Evolutionary conservation across 2,797 vertebrate species (phyloP).

Genomic region (Acrossocheilus fasciatus): DNA sequence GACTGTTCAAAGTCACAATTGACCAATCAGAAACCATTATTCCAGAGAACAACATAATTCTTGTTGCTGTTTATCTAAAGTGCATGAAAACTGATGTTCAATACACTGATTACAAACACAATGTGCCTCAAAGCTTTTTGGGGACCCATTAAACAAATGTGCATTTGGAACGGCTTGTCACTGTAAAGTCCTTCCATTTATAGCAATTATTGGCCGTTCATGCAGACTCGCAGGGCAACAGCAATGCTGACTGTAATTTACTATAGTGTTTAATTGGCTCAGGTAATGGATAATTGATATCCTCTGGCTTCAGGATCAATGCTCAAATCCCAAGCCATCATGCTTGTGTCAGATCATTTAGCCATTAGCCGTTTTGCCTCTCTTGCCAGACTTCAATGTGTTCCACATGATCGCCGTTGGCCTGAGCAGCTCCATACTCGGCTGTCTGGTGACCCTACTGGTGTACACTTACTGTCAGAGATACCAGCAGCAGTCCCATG

Average conservation of each 20-base stretch:
- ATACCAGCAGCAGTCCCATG: constrained; percentile 95
- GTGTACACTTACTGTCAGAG: constrained; percentile 96
- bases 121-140: neutral
- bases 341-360: constrained; percentile 17
- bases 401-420: constrained; percentile 98
- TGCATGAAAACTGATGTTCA: neutral
- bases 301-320: constrained; percentile 27
- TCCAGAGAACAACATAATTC: neutral
- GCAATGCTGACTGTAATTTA: neutral
- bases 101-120: neutral
- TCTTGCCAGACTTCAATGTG: constrained; percentile 91
- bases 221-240: neutral
- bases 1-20: neutral
- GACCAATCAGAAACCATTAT: neutral
- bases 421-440: constrained; percentile 94
- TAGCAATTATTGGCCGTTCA: constrained; percentile 1
- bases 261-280: constrained; percentile 37
- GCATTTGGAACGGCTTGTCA: neutral
- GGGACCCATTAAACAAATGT: constrained; percentile 29
- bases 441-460: constrained; percentile 93
- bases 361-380: constrained; percentile 12
- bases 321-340: neutral
- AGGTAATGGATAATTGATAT: constrained; percentile 27
- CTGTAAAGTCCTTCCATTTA: neutral
- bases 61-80: neutral